These are phyloP conservation scores for Sander vitreus DNA, from an alignment of 2,113 vertebrate species.

Conservation along the genomic window DNA sequence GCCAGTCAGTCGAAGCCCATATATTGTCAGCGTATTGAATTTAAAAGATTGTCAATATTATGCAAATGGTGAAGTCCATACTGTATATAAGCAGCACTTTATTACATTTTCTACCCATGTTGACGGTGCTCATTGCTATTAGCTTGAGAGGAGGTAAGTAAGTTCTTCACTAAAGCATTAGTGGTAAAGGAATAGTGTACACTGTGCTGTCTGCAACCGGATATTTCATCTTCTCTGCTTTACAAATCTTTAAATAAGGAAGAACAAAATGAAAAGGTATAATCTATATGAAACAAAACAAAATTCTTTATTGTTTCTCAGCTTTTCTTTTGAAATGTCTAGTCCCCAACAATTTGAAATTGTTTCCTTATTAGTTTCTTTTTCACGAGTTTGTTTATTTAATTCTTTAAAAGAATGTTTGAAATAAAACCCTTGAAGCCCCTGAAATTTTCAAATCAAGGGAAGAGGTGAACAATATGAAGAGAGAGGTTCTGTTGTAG, in stretches of 20 bases:
- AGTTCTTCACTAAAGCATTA: conserved; percentile 30
- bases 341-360: not conserved
- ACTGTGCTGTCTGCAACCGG: not conserved
- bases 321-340: no score
- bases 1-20: not conserved
- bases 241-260: not conserved
- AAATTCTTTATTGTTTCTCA: not conserved
- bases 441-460: not conserved
- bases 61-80: conserved; percentile 13
- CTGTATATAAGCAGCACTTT: not conserved
- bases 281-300: not conserved
- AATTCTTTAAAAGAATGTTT: not conserved
- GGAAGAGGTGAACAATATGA: conserved; percentile 6
- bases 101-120: conserved; percentile 38
- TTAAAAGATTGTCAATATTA: conserved; percentile 13
- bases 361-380: no score
- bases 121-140: conserved; percentile 37
- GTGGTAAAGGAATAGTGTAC: conserved; percentile 1
- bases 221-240: conserved; percentile 20
- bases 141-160: conserved; percentile 52
- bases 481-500: conserved; percentile 19
- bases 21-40: not conserved
- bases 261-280: conserved; percentile 6
- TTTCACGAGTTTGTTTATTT: not conserved
- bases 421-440: not conserved